These are phyloP conservation scores for Neosilurus hyrtlii DNA, from an alignment of 2,797 vertebrate genomes.

Conservation along the genomic window DNA sequence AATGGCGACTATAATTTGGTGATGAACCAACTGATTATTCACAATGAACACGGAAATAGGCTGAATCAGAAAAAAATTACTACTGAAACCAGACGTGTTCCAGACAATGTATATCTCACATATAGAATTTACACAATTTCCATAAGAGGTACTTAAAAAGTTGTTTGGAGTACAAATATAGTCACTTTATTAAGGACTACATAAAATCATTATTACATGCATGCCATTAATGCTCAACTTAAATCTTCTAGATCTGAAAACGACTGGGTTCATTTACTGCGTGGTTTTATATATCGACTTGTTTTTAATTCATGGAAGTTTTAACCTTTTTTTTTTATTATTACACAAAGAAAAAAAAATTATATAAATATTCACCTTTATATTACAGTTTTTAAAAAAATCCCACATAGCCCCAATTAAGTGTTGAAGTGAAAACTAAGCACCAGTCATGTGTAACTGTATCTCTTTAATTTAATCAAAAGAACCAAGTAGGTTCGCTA, in stretches of 20 bases:
- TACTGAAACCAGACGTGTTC: too few species aligned
- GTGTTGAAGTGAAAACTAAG: constrained; percentile 40
- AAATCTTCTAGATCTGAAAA: constrained; percentile 62
- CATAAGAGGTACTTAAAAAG: constrained; percentile 33
- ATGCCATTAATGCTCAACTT: constrained; percentile 70
- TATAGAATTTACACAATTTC: too few species aligned
- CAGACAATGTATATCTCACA: too few species aligned
- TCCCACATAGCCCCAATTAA: constrained; percentile 19
- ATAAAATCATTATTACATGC: constrained; percentile 75
- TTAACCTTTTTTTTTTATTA: constrained; percentile 15
- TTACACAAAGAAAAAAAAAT: constrained; percentile 42
- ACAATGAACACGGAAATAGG: too few species aligned
- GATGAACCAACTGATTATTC: too few species aligned
- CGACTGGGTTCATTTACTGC: constrained; percentile 30
- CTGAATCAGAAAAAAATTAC: too few species aligned
- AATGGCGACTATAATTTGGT: too few species aligned
- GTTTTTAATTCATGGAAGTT: constrained; percentile 20
- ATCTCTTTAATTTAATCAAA: constrained; percentile 39
- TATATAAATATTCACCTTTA: constrained; percentile 42
- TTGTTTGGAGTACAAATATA: constrained; percentile 72
- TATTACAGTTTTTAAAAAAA: constrained; percentile 15
- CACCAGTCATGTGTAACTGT: constrained; percentile 34
- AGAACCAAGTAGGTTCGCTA: constrained; percentile 26
- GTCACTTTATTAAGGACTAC: constrained; percentile 83
- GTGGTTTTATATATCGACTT: constrained; percentile 25